Base-by-base conservation (phyloP, 2,888 invertebrate genomes). In the Laothoe populi region DNA sequence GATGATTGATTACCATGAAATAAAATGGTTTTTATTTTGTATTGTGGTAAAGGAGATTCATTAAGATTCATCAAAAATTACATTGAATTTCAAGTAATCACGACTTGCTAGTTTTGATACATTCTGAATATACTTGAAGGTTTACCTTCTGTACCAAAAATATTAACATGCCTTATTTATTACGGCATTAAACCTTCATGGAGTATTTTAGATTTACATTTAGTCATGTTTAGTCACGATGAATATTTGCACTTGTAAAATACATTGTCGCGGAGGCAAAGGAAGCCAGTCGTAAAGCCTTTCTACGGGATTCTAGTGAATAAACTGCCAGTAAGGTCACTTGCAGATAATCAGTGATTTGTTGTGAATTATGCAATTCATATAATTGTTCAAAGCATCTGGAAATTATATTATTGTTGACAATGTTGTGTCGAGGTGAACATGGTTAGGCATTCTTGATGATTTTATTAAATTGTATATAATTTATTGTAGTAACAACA, bases 341-440 rank as follows among this genome's bases (percentile, higher is more conserved):
- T 38, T 38, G 38, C 38, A 49, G 31, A 53, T 35, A 53, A 53
- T 35, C 53, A 35, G 11, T 11, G 53, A 53, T 48, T 48, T n/a
- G 13, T 48, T 5, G 24, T 24, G 48, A 48, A 48, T 48, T 48
- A 53, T 53, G 31, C 53, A 53, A 53, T 53, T 53, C 35, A 35
- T 53, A 53, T 35, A 35, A 53, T 35, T 53, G 31, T 35, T 1
- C 24, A 35, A 53, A 53, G 53, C 53, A 53, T 53, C 31, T 19
- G 31, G 53, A 53, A 53, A 48, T 48, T 26, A 48, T 48, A 48
- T 48, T 53, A 19, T 35, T 53, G 53, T 53, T 53, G 53, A 35
- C 35, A 35, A 35, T 31, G 46, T 46, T 24, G 53, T 31, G 31
- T 53, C 53, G 53, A 53, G 53, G 53, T 53, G 35, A 53, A 35